Evolutionary conservation across 2,113 vertebrate species (phyloP).

Genomic region (Phrynosoma blainvillii): DNA sequence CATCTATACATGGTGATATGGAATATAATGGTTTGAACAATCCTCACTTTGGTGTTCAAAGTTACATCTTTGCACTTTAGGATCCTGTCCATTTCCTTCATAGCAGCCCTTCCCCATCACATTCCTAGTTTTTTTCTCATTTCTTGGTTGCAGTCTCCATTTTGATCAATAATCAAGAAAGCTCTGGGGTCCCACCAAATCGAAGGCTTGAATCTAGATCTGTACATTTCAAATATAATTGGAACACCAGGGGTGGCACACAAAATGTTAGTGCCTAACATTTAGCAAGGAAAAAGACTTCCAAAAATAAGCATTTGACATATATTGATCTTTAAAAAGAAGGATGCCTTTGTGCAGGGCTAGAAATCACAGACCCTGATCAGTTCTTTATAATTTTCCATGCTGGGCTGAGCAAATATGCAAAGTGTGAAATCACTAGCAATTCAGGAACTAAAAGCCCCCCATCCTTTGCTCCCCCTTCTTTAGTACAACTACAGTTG

Average conservation of each 20-base stretch:
- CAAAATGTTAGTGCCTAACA: not conserved
- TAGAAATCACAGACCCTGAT: not conserved
- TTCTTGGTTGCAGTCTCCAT: no score
- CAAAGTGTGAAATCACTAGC: not conserved
- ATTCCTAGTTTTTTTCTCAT: no score
- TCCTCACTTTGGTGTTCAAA: no score
- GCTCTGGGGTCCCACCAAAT: not conserved
- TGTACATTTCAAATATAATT: not conserved
- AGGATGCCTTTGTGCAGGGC: not conserved
- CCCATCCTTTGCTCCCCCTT: not conserved
- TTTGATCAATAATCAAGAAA: no score
- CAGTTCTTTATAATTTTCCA: not conserved
- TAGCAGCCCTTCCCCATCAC: no score
- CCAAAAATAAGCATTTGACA: not conserved
- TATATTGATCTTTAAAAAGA: not conserved
- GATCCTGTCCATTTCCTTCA: no score
- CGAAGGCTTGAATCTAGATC: not conserved
- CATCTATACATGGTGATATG: no score
- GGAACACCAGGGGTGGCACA: not conserved
- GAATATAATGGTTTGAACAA: no score
- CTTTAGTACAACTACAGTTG: not conserved
- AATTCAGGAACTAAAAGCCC: not conserved
- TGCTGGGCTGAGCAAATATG: not conserved
- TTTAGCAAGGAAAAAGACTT: not conserved
- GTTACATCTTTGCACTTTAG: no score